phyloP scores from a whole-genome alignment of 2,888 invertebrate genomes.

The Hyposoter dolosus region DNA sequence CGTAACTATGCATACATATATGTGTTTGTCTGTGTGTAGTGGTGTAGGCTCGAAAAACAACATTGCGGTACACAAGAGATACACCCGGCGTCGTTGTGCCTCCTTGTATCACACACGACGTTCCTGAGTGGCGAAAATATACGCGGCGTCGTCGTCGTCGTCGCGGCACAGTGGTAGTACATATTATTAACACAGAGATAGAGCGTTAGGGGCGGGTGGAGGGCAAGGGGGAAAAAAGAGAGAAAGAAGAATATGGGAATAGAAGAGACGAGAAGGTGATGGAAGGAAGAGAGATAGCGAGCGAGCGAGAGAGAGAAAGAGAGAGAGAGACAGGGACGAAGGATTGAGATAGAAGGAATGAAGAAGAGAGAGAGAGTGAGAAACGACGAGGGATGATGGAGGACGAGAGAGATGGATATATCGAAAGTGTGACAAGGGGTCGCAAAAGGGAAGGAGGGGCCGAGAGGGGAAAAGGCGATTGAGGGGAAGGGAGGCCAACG shows the following conservation, averaged over 20 bases:
- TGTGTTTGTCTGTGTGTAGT: background rate
- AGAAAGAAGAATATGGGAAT: slow-evolving; percentile 54
- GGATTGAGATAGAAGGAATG: slow-evolving; percentile 19
- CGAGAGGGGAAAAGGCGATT: slow-evolving; percentile 57
- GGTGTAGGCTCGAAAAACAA: slow-evolving; percentile 19
- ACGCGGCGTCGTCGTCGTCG: slow-evolving; percentile 59
- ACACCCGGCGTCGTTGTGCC: slow-evolving; percentile 57
- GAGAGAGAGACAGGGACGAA: slow-evolving; percentile 37
- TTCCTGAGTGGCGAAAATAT: slow-evolving; percentile 60
- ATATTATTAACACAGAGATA: slow-evolving; percentile 62
- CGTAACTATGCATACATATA: background rate
- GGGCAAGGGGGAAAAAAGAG: background rate
- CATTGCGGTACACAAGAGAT: slow-evolving; percentile 32
- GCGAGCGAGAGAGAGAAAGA: slow-evolving; percentile 52
- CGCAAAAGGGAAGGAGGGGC: slow-evolving; percentile 44
- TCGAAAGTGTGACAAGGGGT: slow-evolving; percentile 55
- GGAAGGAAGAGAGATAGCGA: slow-evolving; percentile 49
- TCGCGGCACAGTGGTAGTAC: slow-evolving; percentile 23
- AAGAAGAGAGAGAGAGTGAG: slow-evolving; percentile 42
- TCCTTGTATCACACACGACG: slow-evolving; percentile 48
- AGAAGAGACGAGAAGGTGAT: slow-evolving; percentile 52
- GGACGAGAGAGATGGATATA: slow-evolving; percentile 65
- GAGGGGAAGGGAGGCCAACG: slow-evolving; percentile 38
- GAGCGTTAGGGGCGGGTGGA: background rate
- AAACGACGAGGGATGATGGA: slow-evolving; percentile 55